Evolutionary conservation across 2,113 vertebrate genomes (phyloP).

Genomic region (Glaucomys volans): DNA sequence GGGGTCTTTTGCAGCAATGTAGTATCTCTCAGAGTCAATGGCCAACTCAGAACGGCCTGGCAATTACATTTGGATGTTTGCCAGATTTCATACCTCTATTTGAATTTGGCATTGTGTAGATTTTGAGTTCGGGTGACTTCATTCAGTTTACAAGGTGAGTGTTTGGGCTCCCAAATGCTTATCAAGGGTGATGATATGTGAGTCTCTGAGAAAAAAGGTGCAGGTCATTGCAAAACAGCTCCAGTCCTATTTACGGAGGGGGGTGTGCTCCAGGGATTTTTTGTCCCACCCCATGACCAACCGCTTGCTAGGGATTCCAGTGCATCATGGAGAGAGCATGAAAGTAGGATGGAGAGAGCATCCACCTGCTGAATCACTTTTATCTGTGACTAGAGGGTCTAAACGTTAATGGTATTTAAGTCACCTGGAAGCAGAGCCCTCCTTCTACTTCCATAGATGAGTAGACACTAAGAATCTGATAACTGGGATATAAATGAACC

Average conservation of each 20-base stretch:
- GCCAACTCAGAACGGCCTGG: slow-evolving; percentile 30
- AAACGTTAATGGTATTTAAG: neutral
- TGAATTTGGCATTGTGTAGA: neutral
- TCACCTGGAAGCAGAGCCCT: neutral
- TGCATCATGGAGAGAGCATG: neutral
- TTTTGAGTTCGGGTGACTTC: neutral
- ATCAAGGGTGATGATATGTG: neutral
- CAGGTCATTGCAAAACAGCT: neutral
- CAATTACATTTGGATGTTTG: slow-evolving; percentile 10
- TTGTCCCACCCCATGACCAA: neutral
- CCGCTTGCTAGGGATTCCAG: neutral
- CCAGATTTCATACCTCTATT: neutral
- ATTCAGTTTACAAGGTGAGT: neutral
- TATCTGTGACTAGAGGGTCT: neutral
- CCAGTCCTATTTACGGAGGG: neutral
- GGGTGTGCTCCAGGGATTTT: neutral
- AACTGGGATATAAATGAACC: neutral
- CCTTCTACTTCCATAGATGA: neutral
- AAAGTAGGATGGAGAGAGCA: too few relatives aligned
- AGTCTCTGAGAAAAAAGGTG: neutral
- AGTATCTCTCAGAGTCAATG: neutral
- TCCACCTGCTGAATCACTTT: neutral
- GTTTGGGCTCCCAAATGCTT: neutral
- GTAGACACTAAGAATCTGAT: neutral
- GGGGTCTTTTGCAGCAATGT: neutral